Conservation (phyloP, 2,797 vertebrate genomes). For the Myotis pilosus region DNA sequence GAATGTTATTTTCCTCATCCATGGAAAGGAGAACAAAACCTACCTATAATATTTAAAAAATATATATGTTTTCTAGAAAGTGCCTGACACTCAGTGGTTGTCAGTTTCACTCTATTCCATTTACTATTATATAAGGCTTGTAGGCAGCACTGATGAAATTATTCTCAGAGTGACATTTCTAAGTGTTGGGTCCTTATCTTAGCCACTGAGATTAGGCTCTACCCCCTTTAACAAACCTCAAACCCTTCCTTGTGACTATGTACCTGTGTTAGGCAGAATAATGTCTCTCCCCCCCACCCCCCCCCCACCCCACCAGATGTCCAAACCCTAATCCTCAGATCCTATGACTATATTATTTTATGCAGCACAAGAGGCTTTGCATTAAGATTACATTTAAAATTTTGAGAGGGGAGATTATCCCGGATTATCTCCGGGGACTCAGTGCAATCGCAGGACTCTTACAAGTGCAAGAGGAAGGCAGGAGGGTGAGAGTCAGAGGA, state of each 20-base stretch:
- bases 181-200: not conserved
- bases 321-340: slow-evolving; percentile 11
- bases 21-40: not conserved
- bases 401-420: not conserved
- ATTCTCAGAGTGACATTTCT: not conserved
- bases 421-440: not conserved
- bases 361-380: not conserved
- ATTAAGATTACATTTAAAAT: slow-evolving; percentile 21
- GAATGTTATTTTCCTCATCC: not conserved
- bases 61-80: slow-evolving; percentile 22
- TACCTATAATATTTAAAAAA: not conserved
- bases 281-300: not conserved
- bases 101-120: not conserved
- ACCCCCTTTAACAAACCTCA: not conserved
- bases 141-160: not conserved
- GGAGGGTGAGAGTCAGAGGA: not conserved
- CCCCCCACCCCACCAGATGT: not conserved
- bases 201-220: not conserved
- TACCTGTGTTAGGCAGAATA: not conserved
- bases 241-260: not conserved
- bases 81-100: not conserved
- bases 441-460: not conserved
- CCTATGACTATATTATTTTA: slow-evolving; percentile 18
- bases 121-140: not conserved
- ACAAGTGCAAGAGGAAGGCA: not conserved